These are phyloP conservation scores for Denticeps clupeoides DNA, from an alignment of 2,797 vertebrate genomes.

Conservation along the genomic window DNA sequence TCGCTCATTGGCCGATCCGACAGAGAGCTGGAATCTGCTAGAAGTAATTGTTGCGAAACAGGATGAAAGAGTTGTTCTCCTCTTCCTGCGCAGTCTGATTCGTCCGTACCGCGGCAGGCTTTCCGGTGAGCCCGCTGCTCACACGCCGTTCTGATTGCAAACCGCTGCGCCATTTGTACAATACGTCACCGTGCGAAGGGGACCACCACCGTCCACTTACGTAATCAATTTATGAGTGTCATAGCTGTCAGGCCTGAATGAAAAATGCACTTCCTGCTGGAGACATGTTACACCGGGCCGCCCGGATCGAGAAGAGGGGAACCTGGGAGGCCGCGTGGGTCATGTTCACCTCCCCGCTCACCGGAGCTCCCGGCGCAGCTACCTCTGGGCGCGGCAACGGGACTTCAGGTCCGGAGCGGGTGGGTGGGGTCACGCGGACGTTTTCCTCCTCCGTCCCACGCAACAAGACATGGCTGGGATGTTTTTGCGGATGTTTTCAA, in stretches of 20 bases:
- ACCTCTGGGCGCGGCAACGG: no score
- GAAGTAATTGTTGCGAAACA: conserved; percentile 67
- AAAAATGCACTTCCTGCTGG: conserved; percentile 45
- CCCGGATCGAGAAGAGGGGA: conserved; percentile 37
- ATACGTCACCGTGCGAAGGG: conserved; percentile 63
- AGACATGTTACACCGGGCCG: conserved; percentile 48
- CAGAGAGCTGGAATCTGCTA: conserved; percentile 56
- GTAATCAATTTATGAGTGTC: conserved; percentile 66
- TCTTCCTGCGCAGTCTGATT: conserved; percentile 34
- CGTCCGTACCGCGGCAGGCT: not conserved
- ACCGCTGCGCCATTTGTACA: conserved; percentile 69
- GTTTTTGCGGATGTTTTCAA: no score
- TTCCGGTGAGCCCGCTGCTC: conserved; percentile 1
- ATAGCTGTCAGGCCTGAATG: conserved; percentile 46
- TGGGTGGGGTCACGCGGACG: no score
- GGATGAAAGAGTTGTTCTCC: conserved; percentile 79
- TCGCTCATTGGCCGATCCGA: conserved; percentile 69
- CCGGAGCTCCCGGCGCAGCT: no score
- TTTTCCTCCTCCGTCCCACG: no score
- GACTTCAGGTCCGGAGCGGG: no score
- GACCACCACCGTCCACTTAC: conserved; percentile 67
- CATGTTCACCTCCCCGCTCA: no score
- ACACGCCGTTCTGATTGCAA: conserved; percentile 62
- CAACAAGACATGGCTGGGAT: no score
- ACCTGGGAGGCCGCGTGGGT: not conserved